phyloP scores from a whole-genome alignment of 2,888 invertebrate species.

The Drosophila fungiperda region DNA sequence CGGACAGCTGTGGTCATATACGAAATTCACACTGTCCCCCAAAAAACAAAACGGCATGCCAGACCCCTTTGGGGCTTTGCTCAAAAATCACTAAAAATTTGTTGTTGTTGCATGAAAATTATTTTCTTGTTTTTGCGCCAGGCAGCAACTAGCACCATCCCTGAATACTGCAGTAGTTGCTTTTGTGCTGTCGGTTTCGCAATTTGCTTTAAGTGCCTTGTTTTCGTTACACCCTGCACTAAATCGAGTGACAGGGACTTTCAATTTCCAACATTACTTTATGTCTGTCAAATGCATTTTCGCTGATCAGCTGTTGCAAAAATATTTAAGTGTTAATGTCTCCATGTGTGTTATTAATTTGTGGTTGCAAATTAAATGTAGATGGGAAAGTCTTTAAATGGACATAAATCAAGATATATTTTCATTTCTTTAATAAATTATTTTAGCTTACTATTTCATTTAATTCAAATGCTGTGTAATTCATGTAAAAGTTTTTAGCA shows the following conservation, averaged over 20 bases:
- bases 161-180: constrained; percentile 35
- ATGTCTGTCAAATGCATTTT: background rate
- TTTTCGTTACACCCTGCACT: constrained; percentile 34
- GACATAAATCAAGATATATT: background rate
- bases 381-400: background rate
- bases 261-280: background rate
- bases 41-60: background rate
- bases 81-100: constrained; percentile 59
- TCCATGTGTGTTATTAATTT: background rate
- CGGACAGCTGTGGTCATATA: constrained; percentile 39
- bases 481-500: background rate
- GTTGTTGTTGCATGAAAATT: constrained; percentile 52
- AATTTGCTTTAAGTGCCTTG: constrained; percentile 73
- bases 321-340: background rate
- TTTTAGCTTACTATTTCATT: background rate
- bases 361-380: background rate
- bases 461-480: background rate
- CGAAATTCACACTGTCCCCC: constrained; percentile 2
- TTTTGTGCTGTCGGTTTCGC: constrained; percentile 41
- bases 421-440: background rate
- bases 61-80: constrained; percentile 40
- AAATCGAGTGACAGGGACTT: too few relatives aligned
- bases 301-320: background rate
- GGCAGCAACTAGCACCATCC: constrained; percentile 30
- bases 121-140: constrained; percentile 63